Conservation (phyloP, 2,888 invertebrate genomes). For the Mesochorus sp. region DNA sequence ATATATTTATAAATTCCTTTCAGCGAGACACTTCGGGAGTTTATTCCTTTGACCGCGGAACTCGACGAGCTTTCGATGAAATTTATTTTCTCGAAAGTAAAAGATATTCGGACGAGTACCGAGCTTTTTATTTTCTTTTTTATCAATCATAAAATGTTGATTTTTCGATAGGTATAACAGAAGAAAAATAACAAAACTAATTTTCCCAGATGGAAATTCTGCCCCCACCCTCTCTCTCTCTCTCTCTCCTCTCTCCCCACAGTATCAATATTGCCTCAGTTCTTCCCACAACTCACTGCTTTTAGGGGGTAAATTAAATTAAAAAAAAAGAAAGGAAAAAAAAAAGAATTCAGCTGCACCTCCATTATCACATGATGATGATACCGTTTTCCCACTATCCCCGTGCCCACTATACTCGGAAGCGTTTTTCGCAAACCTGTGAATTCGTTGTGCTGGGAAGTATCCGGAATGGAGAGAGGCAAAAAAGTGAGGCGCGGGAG, state of each 20-base stretch:
- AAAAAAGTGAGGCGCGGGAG: not conserved
- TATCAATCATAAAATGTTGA: too few relatives aligned
- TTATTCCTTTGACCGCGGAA: conserved; percentile 27
- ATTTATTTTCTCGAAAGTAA: not conserved
- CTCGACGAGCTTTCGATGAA: not conserved
- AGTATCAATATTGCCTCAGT: too few relatives aligned
- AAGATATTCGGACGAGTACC: too few relatives aligned
- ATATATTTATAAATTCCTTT: not conserved
- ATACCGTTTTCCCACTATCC: conserved; percentile 31
- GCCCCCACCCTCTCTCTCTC: too few relatives aligned
- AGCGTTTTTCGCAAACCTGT: conserved; percentile 55
- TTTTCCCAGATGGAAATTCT: too few relatives aligned
- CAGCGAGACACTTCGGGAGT: not conserved
- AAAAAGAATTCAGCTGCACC: not conserved
- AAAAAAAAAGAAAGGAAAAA: not conserved
- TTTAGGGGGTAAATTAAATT: too few relatives aligned
- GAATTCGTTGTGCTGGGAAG: conserved; percentile 60
- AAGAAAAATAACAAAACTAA: too few relatives aligned
- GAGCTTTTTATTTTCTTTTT: too few relatives aligned
- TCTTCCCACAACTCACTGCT: too few relatives aligned
- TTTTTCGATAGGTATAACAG: too few relatives aligned
- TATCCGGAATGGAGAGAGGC: conserved; percentile 6
- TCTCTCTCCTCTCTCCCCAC: too few relatives aligned
- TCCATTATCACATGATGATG: conserved; percentile 14
- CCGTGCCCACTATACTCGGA: conserved; percentile 42